Percentiles rank a stretch among this genome's conserved stretches.
phyloP scores from a whole-genome alignment of 2,113 vertebrate species.

The Ammospiza caudacuta region DNA sequence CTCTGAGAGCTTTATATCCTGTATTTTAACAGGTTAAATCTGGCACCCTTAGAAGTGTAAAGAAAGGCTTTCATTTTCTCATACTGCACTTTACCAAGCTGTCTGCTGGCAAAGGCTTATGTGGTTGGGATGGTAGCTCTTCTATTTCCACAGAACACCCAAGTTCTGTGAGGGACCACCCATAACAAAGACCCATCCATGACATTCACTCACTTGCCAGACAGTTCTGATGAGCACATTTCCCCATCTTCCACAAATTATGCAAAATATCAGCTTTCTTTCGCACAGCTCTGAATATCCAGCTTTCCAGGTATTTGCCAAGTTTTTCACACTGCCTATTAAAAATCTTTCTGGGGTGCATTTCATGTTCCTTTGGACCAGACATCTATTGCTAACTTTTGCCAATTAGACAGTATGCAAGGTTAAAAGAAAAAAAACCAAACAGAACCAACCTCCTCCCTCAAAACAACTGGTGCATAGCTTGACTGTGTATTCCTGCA shows the following conservation, averaged over 20 bases:
- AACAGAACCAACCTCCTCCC: background rate
- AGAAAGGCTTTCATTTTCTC: background rate
- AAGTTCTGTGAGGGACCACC: background rate
- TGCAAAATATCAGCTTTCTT: background rate
- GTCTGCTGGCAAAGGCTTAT: background rate
- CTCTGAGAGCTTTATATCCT: background rate
- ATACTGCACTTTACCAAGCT: background rate
- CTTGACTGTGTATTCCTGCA: background rate
- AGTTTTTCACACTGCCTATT: background rate
- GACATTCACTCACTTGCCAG: background rate
- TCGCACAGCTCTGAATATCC: background rate
- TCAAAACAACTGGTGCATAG: constrained; percentile 2
- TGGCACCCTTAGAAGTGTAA: background rate
- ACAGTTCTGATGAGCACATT: background rate
- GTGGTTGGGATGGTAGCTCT: background rate
- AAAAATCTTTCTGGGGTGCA: background rate
- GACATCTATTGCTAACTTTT: background rate
- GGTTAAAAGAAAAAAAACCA: constrained; percentile 11
- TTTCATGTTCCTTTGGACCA: background rate
- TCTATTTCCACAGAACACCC: background rate
- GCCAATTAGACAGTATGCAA: background rate
- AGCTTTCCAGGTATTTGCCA: constrained; percentile 36
- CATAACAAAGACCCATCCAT: background rate
- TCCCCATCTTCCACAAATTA: background rate
- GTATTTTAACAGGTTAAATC: background rate